Conservation (phyloP, 2,797 vertebrate genomes). For the Muscicapa striata region DNA sequence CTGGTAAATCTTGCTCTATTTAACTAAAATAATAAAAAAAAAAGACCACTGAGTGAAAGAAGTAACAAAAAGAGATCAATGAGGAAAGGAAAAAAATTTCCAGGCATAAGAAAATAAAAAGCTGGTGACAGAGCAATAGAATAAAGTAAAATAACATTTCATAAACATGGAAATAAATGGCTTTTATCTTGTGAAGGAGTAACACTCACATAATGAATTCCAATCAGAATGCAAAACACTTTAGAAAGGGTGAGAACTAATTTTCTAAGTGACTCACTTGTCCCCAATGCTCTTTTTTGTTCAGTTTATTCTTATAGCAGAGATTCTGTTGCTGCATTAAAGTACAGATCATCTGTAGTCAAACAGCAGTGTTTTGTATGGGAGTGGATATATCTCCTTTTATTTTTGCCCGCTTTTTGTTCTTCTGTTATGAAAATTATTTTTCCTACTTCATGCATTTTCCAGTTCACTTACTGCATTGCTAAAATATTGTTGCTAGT, state of each 20-base stretch:
- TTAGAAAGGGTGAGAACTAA: constrained; percentile 1
- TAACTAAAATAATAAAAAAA: not conserved
- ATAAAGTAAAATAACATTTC: constrained; percentile 34
- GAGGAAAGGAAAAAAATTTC: not conserved
- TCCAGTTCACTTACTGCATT: not conserved
- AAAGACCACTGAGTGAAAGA: not conserved
- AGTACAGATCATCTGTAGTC: not conserved
- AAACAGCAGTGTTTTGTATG: not conserved
- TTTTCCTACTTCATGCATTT: not conserved
- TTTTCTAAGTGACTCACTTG: constrained; percentile 42
- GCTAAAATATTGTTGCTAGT: not conserved
- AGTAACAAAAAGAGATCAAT: not conserved
- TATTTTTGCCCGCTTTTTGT: not conserved
- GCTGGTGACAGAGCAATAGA: not conserved
- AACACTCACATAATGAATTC: constrained; percentile 1
- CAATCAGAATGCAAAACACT: not conserved
- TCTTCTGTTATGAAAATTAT: not conserved
- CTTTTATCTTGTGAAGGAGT: not conserved
- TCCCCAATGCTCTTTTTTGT: not conserved
- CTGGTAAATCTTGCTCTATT: not conserved
- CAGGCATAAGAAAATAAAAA: not conserved
- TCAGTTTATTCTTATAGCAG: not conserved
- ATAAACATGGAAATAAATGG: not conserved
- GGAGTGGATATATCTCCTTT: not conserved
- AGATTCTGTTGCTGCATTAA: not conserved